Conservation (phyloP, 2,113 vertebrate species). For the Neolamprologus caudopunctatus region DNA sequence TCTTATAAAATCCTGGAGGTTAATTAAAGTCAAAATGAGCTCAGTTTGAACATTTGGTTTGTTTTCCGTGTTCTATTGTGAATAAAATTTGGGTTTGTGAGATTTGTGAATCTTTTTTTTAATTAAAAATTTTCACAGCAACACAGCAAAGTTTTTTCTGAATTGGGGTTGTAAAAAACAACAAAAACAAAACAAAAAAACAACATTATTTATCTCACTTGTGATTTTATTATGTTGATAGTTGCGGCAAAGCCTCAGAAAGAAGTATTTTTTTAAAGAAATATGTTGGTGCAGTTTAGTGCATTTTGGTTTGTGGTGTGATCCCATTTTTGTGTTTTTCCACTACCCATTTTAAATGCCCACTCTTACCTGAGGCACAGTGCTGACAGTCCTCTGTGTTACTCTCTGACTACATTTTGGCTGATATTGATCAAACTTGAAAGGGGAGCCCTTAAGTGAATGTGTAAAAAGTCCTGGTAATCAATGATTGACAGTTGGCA, state of each 20-base stretch:
- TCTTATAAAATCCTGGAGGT: not conserved
- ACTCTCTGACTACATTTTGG: conserved; percentile 34
- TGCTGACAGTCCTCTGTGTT: conserved; percentile 2
- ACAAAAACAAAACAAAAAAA: not conserved
- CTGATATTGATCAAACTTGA: conserved; percentile 64
- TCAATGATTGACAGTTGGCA: conserved; percentile 62
- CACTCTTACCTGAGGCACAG: not conserved
- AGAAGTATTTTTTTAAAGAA: not conserved
- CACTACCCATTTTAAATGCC: conserved; percentile 3
- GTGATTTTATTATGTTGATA: not conserved
- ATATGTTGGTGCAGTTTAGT: not conserved
- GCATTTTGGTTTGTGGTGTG: not conserved
- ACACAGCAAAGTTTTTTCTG: accelerated
- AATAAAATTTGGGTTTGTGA: not conserved
- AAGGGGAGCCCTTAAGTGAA: conserved; percentile 61
- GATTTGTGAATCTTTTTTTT: not conserved
- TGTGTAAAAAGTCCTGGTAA: conserved; percentile 44
- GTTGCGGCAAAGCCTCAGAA: not conserved
- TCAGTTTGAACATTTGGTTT: not conserved
- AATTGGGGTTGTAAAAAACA: not conserved
- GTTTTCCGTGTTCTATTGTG: not conserved
- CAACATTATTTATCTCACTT: not conserved
- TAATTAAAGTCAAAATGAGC: not conserved
- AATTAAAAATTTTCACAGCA: accelerated
- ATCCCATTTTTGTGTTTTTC: not conserved